phyloP scores from a whole-genome alignment of 2,888 invertebrate genomes.

The Clepsis dumicolana region DNA sequence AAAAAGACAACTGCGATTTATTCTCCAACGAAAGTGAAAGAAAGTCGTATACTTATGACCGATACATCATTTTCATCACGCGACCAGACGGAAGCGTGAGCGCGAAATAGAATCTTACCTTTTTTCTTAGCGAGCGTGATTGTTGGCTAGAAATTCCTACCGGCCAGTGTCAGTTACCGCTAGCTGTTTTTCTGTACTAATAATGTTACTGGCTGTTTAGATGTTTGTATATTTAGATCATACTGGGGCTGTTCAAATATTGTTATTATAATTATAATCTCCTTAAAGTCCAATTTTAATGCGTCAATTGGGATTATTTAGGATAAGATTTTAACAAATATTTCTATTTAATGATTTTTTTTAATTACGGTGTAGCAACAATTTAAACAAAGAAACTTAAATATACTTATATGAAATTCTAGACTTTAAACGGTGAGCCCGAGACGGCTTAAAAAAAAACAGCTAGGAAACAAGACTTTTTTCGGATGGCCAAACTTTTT shows the following conservation, averaged over 20 bases:
- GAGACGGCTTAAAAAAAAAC: neutral
- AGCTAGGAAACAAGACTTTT: neutral
- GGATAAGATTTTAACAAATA: too few species aligned
- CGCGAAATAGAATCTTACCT: constrained; percentile 44
- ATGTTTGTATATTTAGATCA: constrained; percentile 14
- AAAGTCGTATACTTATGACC: constrained; percentile 40
- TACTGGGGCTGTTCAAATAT: neutral
- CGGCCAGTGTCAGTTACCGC: constrained; percentile 46
- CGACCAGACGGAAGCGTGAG: constrained; percentile 42
- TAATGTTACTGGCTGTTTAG: neutral
- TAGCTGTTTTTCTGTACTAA: constrained; percentile 25
- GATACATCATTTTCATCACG: constrained; percentile 47
- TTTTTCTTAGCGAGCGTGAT: constrained; percentile 44
- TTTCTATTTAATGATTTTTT: too few species aligned
- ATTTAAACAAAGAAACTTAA: too few species aligned
- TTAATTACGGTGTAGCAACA: too few species aligned
- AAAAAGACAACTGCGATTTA: constrained; percentile 33
- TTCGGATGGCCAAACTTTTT: too few species aligned
- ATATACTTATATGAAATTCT: too few species aligned
- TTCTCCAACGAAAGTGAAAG: constrained; percentile 45
- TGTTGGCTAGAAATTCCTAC: constrained; percentile 40
- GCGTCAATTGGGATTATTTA: too few species aligned
- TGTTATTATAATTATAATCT: too few species aligned
- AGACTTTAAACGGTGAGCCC: too few species aligned
- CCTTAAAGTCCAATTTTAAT: too few species aligned